These are phyloP conservation scores for Platyrinchus mystaceus DNA, from an alignment of 2,797 vertebrate genomes.

Conservation along the genomic window DNA sequence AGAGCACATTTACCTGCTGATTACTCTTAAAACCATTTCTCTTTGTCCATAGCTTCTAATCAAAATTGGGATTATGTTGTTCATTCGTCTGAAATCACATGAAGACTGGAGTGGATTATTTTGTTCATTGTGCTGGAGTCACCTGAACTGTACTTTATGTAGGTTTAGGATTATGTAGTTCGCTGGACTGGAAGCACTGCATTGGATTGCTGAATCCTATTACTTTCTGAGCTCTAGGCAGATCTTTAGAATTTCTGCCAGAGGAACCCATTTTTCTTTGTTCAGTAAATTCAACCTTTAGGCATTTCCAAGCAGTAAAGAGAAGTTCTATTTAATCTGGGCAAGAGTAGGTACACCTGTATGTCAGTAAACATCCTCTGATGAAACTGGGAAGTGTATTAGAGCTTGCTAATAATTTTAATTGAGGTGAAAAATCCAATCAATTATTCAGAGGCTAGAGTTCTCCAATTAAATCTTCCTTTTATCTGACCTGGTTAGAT, in stretches of 20 bases:
- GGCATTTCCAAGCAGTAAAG: neutral
- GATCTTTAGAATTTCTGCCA: neutral
- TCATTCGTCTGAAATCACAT: constrained; percentile 2
- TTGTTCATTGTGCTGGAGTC: constrained; percentile 48
- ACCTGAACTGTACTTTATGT: neutral
- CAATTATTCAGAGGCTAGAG: neutral
- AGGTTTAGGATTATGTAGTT: constrained; percentile 38
- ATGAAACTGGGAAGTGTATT: neutral
- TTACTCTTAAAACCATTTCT: neutral
- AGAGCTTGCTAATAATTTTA: constrained; percentile 16
- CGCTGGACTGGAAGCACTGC: constrained; percentile 5
- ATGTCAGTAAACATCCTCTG: neutral
- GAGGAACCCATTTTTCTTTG: neutral
- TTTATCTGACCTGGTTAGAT: neutral
- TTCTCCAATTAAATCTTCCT: constrained; percentile 10
- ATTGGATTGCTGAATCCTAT: constrained; percentile 14
- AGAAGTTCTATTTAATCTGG: neutral
- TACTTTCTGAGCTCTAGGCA: neutral
- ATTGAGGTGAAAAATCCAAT: constrained; percentile 27
- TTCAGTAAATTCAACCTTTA: neutral
- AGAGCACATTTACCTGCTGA: neutral
- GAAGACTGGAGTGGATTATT: constrained; percentile 46
- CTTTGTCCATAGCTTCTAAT: constrained; percentile 15
- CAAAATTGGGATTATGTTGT: neutral
- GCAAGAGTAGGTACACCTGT: neutral